A percentile compares a stretch with the other conserved stretches of the same genome.
These are phyloP conservation scores for Cottoperca gobio DNA, from an alignment of 2,797 vertebrate species.

Conservation along the genomic window DNA sequence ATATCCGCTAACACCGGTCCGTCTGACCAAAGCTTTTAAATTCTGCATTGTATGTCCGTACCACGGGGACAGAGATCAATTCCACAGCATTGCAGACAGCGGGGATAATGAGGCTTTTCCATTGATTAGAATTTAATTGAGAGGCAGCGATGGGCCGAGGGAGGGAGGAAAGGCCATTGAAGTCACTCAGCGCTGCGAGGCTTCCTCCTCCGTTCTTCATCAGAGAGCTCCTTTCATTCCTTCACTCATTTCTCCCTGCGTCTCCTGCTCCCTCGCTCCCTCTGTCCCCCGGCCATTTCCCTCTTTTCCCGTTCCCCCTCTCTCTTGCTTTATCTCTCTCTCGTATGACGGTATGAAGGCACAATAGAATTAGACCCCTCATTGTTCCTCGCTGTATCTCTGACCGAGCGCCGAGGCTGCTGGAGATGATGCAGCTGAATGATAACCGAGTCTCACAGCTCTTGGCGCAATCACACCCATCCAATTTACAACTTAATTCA, in stretches of 20 bases:
- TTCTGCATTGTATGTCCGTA: conserved; percentile 55
- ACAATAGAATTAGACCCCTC: conserved; percentile 42
- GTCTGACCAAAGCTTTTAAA: conserved; percentile 44
- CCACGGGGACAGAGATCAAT: conserved; percentile 73
- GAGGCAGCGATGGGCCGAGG: conserved; percentile 66
- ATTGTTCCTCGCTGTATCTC: conserved; percentile 22
- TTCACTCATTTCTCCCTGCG: not conserved
- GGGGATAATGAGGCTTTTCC: conserved; percentile 79
- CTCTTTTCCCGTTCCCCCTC: not conserved
- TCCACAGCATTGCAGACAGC: conserved; percentile 66
- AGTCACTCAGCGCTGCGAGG: conserved; percentile 45
- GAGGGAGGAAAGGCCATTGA: conserved; percentile 65
- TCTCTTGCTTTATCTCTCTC: not conserved
- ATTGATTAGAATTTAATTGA: conserved; percentile 82
- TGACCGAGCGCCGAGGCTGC: conserved; percentile 1
- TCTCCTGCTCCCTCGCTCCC: conserved; percentile 4
- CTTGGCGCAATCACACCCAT: conserved; percentile 48
- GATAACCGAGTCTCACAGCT: conserved; percentile 56
- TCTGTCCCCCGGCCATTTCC: conserved; percentile 11
- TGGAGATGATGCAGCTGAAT: conserved; percentile 48
- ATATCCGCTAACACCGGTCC: conserved; percentile 1
- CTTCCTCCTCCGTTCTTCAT: conserved; percentile 36
- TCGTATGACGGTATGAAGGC: conserved; percentile 14
- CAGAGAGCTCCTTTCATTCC: conserved; percentile 31
- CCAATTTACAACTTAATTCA: conserved; percentile 71